Base-by-base conservation (phyloP, 2,113 vertebrate genomes). In the Crotalus horridus region DNA sequence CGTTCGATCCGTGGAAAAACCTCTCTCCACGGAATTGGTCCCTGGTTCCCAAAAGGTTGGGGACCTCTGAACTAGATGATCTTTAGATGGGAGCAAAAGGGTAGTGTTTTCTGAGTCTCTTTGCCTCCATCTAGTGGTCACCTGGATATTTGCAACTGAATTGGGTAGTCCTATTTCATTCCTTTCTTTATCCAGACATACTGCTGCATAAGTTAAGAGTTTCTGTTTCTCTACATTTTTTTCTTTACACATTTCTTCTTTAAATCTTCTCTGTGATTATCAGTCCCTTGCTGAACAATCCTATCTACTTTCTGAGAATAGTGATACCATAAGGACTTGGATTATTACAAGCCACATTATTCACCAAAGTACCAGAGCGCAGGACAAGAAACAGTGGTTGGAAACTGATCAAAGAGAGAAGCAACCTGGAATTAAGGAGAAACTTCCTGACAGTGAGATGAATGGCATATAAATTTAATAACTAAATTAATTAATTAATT, bases 301-400 rank as follows among this genome's bases (percentile, higher is more conserved):
- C 91, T 92, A 85, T 24, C 94, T 95, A 96, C 95, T 96, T 96
- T 96, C 93, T 95, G 95, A 95, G 94, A 97, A 8, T 69, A 94
- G 95, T 94, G 46, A 89, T 95, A 93, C 87, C 95, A 90, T 93
- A 11, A 20, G 89, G 90, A 95, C 94, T 53, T 15, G 54, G 91
- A 90, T 0, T 90, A 39, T 46, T 92, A 91, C 4, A 53, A 69
- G 46, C 10, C 48, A 51, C 48, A 8, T 51, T 51, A 51, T 51
- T 9, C 48, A 51, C 48, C 48, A 51, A 51, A 51, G 48, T 0
- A 51, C 8, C 48, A 51, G 48, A 51, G 8, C 1, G 48, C 48
- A 51, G 48, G 7, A 51, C 48, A 51, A 51, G 8, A 51, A 51
- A 51, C 48, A 51, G 8, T 51, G 48, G 48, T 1, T 51, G 48